Evolutionary conservation across 2,888 invertebrate species (phyloP), one percentile per base, ranked within the genome.

Genomic region (Ophraella communa): DNA sequence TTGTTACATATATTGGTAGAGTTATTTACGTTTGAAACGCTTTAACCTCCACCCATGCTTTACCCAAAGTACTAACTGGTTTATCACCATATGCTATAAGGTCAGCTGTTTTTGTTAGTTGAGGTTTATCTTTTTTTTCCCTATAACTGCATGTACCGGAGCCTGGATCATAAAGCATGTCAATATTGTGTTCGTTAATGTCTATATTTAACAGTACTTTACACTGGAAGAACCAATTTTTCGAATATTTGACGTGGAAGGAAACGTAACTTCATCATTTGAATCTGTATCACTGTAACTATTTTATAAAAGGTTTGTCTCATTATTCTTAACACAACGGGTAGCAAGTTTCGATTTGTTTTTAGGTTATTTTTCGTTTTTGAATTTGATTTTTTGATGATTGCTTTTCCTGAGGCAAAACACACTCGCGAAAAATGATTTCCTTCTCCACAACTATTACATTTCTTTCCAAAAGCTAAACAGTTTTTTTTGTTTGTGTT

Each of bases 1-100:
- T 20, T 11, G 47, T 54, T 2, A 67, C 58, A 21, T 56, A 62
- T 8, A 30, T 11, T 10, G 52, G 52, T 18, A 54, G 20, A 42
- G 4, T 7, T 14, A 17, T n/a, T 20, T 35, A 5, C 4, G 39
- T 39, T n/a, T 39, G 20, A 39, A 39, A 54, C 20, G 39, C 54
- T 30, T 30, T 30, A 30, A 3, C 24, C 7, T 5, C 2, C 30
- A 30, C 30, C 10, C 10, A 30, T 3, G 10, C 7, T 10, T 30
- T 30, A 3, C 10, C 30, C 30, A 30, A 8, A 8, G 7, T 30
- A 3, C 1, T 8, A 3, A 30, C 10, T 30, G 30, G 7, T 30
- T 30, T 30, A 10, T 30, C 30, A 30, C 30, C 30, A 11, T 30
- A 30, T 11, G 10, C 30, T 0, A 30, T 30, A 3, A 30, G 10